Percentiles rank a stretch among this genome's conserved stretches.
Conservation (phyloP, 2,888 invertebrate genomes). For the Limnephilus auricula region DNA sequence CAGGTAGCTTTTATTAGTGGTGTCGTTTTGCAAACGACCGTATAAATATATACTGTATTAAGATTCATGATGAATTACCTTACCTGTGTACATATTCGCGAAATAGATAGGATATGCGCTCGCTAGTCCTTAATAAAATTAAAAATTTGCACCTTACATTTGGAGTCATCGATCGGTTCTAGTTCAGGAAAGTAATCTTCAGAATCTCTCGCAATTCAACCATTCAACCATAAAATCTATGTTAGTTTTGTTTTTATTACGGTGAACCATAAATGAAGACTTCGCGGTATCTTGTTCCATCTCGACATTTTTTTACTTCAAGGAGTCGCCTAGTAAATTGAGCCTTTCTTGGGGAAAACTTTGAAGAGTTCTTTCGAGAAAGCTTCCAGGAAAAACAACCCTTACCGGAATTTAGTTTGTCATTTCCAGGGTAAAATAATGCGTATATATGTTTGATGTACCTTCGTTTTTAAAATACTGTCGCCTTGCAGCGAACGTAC, state of each 20-base stretch:
- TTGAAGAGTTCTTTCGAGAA: neutral
- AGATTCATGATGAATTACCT: neutral
- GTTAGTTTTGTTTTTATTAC: neutral
- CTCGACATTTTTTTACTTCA: neutral
- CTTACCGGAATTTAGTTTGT: neutral
- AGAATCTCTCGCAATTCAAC: neutral
- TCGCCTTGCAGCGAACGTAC: neutral
- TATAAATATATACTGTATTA: neutral
- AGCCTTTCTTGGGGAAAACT: neutral
- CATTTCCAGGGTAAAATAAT: neutral
- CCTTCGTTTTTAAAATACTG: neutral
- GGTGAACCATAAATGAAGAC: neutral
- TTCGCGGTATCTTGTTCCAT: neutral
- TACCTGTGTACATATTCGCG: neutral
- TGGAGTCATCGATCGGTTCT: no score
- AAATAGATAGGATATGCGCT: neutral
- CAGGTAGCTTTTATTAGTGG: no score
- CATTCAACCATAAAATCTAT: neutral
- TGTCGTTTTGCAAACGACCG: no score
- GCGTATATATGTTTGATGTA: neutral
- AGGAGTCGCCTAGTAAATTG: neutral
- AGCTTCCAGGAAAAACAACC: neutral
- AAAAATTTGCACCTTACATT: no score
- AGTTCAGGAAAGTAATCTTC: neutral
- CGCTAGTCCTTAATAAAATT: neutral